Conservation (phyloP, 1,140 invertebrate genomes). For the Limonius californicus region DNA sequence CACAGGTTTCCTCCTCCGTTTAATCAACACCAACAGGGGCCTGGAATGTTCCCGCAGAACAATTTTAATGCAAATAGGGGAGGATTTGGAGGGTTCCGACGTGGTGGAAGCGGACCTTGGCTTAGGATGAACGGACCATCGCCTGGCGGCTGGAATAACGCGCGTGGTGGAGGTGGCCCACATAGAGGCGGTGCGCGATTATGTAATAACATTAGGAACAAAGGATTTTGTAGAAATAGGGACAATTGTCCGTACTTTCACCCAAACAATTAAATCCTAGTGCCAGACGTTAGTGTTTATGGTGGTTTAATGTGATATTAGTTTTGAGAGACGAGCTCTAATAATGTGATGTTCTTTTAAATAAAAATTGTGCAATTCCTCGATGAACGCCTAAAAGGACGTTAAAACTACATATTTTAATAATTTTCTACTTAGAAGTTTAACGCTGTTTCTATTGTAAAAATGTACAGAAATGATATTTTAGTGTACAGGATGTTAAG, state of each 20-base stretch:
- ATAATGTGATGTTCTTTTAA: too few relatives aligned
- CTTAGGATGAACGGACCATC: slow-evolving; percentile 51
- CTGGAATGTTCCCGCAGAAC: slow-evolving; percentile 39
- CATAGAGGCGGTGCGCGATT: slow-evolving; percentile 53
- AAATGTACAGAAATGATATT: too few relatives aligned
- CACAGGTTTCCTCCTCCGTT: slow-evolving; percentile 29
- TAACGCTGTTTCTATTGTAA: too few relatives aligned
- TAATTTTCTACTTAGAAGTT: too few relatives aligned
- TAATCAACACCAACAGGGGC: slow-evolving; percentile 27
- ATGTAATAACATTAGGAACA: slow-evolving; percentile 73
- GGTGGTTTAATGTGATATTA: not conserved
- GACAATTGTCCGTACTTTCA: slow-evolving; percentile 76
- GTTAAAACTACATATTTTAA: too few relatives aligned
- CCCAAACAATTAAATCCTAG: slow-evolving; percentile 44
- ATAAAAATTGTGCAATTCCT: too few relatives aligned
- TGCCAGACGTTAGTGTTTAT: not conserved
- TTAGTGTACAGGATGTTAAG: too few relatives aligned
- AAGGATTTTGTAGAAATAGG: slow-evolving; percentile 70
- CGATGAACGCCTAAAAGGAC: too few relatives aligned
- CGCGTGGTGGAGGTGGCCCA: slow-evolving; percentile 42
- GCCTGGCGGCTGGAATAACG: slow-evolving; percentile 51
- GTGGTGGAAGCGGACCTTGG: slow-evolving; percentile 34
- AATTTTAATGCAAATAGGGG: slow-evolving; percentile 43
- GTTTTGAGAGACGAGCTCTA: too few relatives aligned
- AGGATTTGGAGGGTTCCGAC: slow-evolving; percentile 13